Base-by-base conservation (phyloP, 2,113 vertebrate species). In the Arvicanthis niloticus region DNA sequence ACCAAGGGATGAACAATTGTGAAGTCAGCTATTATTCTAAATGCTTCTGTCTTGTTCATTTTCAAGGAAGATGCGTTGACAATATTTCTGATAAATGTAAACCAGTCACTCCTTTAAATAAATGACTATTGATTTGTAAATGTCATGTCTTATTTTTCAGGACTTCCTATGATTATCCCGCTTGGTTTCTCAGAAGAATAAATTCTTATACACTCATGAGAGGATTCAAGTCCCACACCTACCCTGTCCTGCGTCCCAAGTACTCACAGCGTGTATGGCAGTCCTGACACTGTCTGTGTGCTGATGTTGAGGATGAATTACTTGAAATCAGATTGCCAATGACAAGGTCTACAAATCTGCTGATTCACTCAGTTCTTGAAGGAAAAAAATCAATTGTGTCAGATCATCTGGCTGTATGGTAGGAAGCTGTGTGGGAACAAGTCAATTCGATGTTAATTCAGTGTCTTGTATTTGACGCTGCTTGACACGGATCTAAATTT, bases 321-420 rank as follows among this genome's bases (percentile, higher is more conserved):
- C 22, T 86, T 72, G 77, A 45, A 82, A 65, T 91, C 22, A 1
- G 58, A 72, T 89, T 96, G 72, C 80, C 88, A 86, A 17, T 3
- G n/a, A 89, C 58, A 84, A 67, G 31, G 48, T 75, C 67, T 73
- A 68, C 45, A 78, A 60, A 87, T 77, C 65, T 95, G 96, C 95
- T 91, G 96, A 96, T 82, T 87, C 90, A n/a, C 58, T 93, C 62
- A 62, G 21, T 81, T 97, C 76, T 91, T 94, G 92, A 90, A 67
- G 94, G 75, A 94, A 75, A 45, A 92, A 95, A 95, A 97, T 97
- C 93, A 53, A 91, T 98, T 73, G 45, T 97, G 94, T 95, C 94
- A 92, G 75, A 89, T 97, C 91, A 65, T 93, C 95, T 89, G 90
- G 72, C 60, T 26, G 6, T 60, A 26, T 65, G 70, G 56, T 77